Percentiles rank a stretch among this genome's conserved stretches.
phyloP scores from a whole-genome alignment of 2,888 invertebrate genomes.

The Ophonus ardosiacus region DNA sequence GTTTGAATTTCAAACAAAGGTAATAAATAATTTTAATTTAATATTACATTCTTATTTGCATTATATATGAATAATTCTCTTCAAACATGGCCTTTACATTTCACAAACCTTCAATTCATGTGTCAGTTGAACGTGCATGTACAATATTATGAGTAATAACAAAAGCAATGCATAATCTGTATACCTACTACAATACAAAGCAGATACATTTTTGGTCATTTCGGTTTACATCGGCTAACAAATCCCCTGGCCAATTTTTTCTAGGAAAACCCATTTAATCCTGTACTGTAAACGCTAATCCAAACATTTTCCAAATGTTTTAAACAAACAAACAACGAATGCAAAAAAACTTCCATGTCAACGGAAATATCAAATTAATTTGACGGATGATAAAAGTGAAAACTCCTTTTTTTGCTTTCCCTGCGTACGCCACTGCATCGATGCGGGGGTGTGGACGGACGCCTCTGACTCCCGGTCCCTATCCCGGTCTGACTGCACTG shows the following conservation, averaged over 20 bases:
- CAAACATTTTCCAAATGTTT: slow-evolving; percentile 12
- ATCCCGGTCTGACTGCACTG: slow-evolving; percentile 52
- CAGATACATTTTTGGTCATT: not conserved
- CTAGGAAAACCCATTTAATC: slow-evolving; percentile 5
- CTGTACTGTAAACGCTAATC: slow-evolving; percentile 24
- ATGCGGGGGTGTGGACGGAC: slow-evolving; percentile 13
- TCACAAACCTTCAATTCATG: not conserved
- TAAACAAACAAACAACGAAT: slow-evolving; percentile 5
- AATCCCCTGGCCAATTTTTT: slow-evolving; percentile 15
- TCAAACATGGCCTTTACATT: not conserved
- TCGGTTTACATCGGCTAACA: not conserved
- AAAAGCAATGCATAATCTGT: not conserved
- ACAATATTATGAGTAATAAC: not conserved
- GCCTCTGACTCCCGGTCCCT: not conserved
- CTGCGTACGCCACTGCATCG: slow-evolving; percentile 33
- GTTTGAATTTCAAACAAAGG: not conserved
- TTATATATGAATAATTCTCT: not conserved
- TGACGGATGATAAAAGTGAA: not conserved
- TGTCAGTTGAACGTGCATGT: not conserved
- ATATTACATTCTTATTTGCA: not conserved
- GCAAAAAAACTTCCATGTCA: slow-evolving; percentile 7
- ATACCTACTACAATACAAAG: not conserved
- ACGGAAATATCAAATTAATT: not conserved
- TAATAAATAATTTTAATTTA: not conserved
- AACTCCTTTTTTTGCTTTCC: not conserved